Percentiles rank a stretch among this genome's conserved stretches.
phyloP scores from a whole-genome alignment of 2,797 vertebrate species.

The Hydrolagus colliei region DNA sequence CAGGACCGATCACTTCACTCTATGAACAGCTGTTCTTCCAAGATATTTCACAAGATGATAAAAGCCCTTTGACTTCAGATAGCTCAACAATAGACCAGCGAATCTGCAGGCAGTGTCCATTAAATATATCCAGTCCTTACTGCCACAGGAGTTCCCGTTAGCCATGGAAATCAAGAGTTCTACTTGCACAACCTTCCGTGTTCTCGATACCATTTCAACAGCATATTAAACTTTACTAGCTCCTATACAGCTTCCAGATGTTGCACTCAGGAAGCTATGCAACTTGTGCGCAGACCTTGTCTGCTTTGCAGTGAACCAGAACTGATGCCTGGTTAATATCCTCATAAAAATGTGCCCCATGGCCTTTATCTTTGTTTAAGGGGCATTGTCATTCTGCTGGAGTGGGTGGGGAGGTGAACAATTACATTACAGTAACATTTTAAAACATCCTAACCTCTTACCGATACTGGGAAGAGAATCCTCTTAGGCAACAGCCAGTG shows the following conservation, averaged over 20 bases:
- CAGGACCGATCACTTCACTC: no score
- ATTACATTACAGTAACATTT: background rate
- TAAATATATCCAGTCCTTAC: background rate
- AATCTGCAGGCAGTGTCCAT: background rate
- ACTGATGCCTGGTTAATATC: slow-evolving; percentile 14
- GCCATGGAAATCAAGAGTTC: background rate
- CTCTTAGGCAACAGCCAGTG: background rate
- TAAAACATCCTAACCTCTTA: slow-evolving; percentile 5
- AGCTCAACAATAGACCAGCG: no score
- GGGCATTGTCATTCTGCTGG: background rate
- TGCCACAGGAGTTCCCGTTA: no score
- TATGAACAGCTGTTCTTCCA: no score
- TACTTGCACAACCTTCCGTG: background rate
- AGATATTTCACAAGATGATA: no score
- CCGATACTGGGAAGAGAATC: no score
- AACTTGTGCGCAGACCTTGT: background rate
- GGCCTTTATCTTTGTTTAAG: background rate
- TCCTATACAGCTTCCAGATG: background rate
- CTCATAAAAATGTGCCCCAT: background rate
- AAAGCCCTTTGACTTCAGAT: no score
- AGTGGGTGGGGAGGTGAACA: background rate
- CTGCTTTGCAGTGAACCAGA: background rate
- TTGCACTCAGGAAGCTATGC: background rate
- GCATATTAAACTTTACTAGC: background rate
- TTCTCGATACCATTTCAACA: background rate